Evolutionary conservation across 64 coral and sea anemone species (phyloP), one percentile per base, ranked within the genome.

Genomic region (Stichodactyla mertensii): DNA sequence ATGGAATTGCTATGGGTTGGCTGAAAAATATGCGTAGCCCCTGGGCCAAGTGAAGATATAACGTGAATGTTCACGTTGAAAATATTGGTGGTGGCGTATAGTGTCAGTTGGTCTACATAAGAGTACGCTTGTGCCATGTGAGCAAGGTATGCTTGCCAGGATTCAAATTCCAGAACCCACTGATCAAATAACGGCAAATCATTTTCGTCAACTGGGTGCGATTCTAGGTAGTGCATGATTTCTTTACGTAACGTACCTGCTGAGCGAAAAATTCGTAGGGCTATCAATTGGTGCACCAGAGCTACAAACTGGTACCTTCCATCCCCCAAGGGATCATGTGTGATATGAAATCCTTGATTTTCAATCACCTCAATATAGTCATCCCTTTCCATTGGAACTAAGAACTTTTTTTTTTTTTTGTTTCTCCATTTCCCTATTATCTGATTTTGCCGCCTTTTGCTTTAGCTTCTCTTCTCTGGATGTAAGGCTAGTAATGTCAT

Each of bases 401-500:
- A 11, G 0, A 83, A 56, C 55, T 83, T 89, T 4, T 52, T 80
- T 89, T 4, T 52, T 80, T 0, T 31, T 0, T n/a, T 89, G 78
- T 4, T 14, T 55, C 24, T 74, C 64, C 52, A 86, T 86, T n/a
- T 31, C 66, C 55, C 82, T 85, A 5, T 54, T 77, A 57, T 31
- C 28, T 31, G 83, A 55, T 51, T 19, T 79, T 60, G 69, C 57
- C 4, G 28, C 10, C 28, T 10, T 67, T 71, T 77, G 80, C 78
- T 85, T 88, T 7, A 4, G 0, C 83, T 84, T 92, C 60, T 80
- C 80, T 60, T 92, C 86, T 85, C 24, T 52, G 6, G 85, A 64
- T 19, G 91, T 92, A 7, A 88, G 61, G 31, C 90, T 87, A 16
- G 80, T 87, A 7, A 87, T 77, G 23, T 92, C 79, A 6, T 87